Evolutionary conservation across 2,113 vertebrate genomes (phyloP).

Genomic region (Vulpes vulpes): DNA sequence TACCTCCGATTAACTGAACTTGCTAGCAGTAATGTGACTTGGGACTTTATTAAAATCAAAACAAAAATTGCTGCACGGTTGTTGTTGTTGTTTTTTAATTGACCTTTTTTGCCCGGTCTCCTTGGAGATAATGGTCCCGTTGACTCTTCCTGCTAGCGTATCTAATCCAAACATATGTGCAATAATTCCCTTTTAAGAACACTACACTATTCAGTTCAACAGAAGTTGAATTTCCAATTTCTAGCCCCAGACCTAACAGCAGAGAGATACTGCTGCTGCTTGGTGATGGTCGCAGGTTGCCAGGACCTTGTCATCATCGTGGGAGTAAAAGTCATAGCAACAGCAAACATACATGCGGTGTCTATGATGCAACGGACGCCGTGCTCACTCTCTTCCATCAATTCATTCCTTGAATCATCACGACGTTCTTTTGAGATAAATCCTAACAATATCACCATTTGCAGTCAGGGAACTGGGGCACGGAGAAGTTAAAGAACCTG

Average conservation of each 20-base stretch:
- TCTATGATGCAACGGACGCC: neutral
- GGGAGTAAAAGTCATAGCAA: neutral
- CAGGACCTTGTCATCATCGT: neutral
- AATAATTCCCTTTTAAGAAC: neutral
- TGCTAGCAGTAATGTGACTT: neutral
- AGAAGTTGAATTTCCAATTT: neutral
- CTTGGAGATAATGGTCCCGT: neutral
- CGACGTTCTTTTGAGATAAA: neutral
- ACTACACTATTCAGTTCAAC: neutral
- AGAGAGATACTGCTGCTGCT: neutral
- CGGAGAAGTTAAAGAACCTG: neutral
- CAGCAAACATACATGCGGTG: neutral
- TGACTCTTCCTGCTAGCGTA: neutral
- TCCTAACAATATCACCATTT: neutral
- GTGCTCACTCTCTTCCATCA: neutral
- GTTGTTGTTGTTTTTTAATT: neutral
- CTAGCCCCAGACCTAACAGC: neutral
- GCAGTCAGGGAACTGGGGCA: neutral
- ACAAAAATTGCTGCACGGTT: neutral
- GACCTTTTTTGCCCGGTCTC: neutral
- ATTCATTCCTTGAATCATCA: neutral
- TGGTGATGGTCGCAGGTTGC: neutral
- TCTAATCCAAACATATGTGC: neutral
- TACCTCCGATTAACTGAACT: neutral
- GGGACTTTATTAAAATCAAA: constrained; percentile 15